phyloP scores from a whole-genome alignment of 2,888 invertebrate genomes.

The Lasioglossum vierecki region DNA sequence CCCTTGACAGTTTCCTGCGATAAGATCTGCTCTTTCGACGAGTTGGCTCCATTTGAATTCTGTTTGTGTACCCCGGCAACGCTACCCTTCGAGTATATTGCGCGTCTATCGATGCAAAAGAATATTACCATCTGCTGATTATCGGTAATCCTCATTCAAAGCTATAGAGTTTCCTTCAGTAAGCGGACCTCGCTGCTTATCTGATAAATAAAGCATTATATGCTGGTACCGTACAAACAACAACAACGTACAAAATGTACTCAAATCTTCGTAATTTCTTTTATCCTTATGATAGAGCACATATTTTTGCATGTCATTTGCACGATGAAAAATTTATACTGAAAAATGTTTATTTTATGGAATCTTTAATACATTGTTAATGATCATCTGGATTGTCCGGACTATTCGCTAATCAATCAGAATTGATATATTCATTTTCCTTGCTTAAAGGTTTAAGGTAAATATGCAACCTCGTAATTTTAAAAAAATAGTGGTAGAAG shows the following conservation, averaged over 20 bases:
- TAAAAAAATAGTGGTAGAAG: background rate
- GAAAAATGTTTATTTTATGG: background rate
- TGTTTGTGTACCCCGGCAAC: slow-evolving; percentile 73
- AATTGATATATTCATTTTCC: no score
- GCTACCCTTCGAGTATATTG: slow-evolving; percentile 74
- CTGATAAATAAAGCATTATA: background rate
- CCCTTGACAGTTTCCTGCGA: slow-evolving; percentile 76
- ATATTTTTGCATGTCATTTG: background rate
- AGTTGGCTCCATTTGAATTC: slow-evolving; percentile 77
- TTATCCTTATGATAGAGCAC: background rate
- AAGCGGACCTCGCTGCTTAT: background rate
- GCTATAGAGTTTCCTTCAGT: slow-evolving; percentile 70
- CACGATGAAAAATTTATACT: background rate
- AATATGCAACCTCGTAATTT: background rate
- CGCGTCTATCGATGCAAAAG: slow-evolving; percentile 69
- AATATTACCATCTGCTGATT: slow-evolving; percentile 82
- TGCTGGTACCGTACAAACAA: background rate
- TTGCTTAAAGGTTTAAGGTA: background rate
- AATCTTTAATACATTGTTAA: background rate
- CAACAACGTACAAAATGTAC: background rate
- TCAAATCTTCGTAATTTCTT: background rate
- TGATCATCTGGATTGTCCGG: background rate
- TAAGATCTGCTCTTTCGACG: slow-evolving; percentile 78
- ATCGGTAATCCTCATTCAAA: slow-evolving; percentile 77
- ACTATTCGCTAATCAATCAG: background rate